These are phyloP conservation scores for Todiramphus saurophagus DNA, from an alignment of 2,113 vertebrate species.

Conservation along the genomic window DNA sequence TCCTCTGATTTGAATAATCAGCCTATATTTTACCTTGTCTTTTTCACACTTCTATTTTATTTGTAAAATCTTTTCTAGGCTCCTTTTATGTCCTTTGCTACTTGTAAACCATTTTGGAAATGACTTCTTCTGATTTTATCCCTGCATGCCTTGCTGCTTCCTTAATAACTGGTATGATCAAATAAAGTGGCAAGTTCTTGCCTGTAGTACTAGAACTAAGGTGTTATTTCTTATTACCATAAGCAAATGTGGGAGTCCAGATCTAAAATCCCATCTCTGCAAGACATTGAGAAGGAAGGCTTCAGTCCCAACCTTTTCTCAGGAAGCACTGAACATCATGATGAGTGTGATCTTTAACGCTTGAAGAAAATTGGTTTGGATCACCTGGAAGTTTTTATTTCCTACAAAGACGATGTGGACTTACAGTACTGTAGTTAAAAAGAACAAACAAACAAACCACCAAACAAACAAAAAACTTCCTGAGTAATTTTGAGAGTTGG, in stretches of 20 bases:
- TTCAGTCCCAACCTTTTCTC: background rate
- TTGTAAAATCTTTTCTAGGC: background rate
- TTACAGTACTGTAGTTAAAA: background rate
- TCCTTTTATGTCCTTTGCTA: background rate
- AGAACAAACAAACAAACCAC: background rate
- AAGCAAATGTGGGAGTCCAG: background rate
- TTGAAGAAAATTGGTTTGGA: background rate
- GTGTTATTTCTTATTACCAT: background rate
- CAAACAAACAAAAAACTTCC: background rate
- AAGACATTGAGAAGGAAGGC: background rate
- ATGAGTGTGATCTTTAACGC: background rate
- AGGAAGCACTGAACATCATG: background rate
- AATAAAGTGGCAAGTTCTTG: background rate
- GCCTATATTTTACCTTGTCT: background rate
- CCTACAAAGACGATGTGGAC: rapidly evolving
- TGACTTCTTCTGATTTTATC: background rate
- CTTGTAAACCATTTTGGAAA: background rate
- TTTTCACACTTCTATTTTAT: background rate
- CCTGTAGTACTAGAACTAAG: background rate
- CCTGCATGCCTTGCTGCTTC: background rate
- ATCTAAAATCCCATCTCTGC: background rate
- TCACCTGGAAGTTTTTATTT: background rate
- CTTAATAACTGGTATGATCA: background rate
- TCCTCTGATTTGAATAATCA: background rate
- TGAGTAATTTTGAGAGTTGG: background rate